phyloP scores from a whole-genome alignment of 1,140 invertebrate genomes.

The Stenopsyche tienmushanensis region DNA sequence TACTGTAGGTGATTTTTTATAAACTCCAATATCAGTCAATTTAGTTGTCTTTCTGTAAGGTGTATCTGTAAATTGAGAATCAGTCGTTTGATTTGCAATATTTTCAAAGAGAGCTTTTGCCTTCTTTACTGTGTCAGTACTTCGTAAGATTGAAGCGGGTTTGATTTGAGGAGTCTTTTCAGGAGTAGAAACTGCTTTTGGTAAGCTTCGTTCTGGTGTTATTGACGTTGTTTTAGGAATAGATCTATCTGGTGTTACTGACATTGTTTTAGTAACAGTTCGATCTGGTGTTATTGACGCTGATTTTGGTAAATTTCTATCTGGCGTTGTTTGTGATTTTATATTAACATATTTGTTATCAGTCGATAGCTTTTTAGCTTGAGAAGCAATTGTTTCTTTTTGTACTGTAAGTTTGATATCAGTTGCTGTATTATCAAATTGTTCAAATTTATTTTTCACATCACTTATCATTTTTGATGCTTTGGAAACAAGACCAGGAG shows the following conservation, averaged over 20 bases:
- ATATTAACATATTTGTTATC: conserved; percentile 37
- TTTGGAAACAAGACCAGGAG: conserved; percentile 48
- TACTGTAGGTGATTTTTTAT: conserved; percentile 47
- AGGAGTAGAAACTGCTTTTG: conserved; percentile 15
- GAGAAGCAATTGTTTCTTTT: conserved; percentile 38
- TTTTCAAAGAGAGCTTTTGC: conserved; percentile 68
- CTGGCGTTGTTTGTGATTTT: conserved; percentile 26
- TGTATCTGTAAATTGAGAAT: conserved; percentile 41
- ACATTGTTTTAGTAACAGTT: conserved; percentile 23
- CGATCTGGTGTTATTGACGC: too few relatives aligned
- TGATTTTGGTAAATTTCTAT: neutral
- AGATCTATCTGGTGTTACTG: conserved; percentile 19
- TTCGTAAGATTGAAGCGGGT: conserved; percentile 52
- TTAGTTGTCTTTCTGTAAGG: conserved; percentile 45
- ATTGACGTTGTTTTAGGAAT: neutral
- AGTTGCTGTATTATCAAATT: conserved; percentile 20
- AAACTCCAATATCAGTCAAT: conserved; percentile 49
- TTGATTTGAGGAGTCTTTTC: conserved; percentile 41
- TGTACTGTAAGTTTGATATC: conserved; percentile 34
- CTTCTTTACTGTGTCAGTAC: conserved; percentile 63
- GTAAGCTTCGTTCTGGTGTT: neutral
- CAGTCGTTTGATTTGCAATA: conserved; percentile 51
- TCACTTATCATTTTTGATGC: conserved; percentile 42
- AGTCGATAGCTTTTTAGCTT: conserved; percentile 29
- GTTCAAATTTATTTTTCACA: conserved; percentile 39